Base-by-base conservation (phyloP, 2,113 vertebrate genomes). In the Uria aalge region DNA sequence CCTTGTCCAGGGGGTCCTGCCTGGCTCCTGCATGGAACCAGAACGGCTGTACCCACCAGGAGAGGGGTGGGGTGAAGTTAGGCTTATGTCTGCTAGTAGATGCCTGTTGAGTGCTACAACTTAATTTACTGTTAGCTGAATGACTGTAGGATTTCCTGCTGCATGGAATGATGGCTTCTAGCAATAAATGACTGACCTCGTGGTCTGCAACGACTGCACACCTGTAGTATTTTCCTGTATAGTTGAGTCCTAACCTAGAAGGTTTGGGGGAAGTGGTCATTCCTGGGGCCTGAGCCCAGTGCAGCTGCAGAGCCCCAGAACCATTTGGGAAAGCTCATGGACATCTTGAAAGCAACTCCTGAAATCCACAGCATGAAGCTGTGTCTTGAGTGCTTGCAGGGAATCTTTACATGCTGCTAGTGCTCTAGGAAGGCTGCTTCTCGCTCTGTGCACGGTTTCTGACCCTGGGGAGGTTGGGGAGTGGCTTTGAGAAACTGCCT, bases 101-200 rank as follows among this genome's bases (percentile, higher is more conserved):
- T 89, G 29, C 69, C 76, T 66, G 18, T 50, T 21, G 23, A 67
- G 78, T 67, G 93, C 90, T 94, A 22, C 3, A 15, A 29, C 48
- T 48, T 53, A 29, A 71, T 45, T 81, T 52, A 15, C 66, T 74
- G 3, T 75, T 74, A 85, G 80, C 87, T 73, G 67, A 78, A 78
- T 36, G 87, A 68, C 64, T 97, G 41, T 94, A 91, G 95, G 89
- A 91, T 88, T 63, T 94, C 48, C 74, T 88, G 93, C 57, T 94
- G 90, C 85, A 76, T 95, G 93, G 87, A 93, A 62, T 38, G 88
- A 83, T 69, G 90, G 50, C 62, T 96, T 90, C 87, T 85, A 75
- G 88, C 74, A 94, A 97, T 95, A 96, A 97, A 96, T 17, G 30
- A 63, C 52, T 78, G 81, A 60, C 81, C 63, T 55, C 0, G 13